Base-by-base conservation (phyloP, 2,888 invertebrate genomes). In the Synanthedon tipuliformis region DNA sequence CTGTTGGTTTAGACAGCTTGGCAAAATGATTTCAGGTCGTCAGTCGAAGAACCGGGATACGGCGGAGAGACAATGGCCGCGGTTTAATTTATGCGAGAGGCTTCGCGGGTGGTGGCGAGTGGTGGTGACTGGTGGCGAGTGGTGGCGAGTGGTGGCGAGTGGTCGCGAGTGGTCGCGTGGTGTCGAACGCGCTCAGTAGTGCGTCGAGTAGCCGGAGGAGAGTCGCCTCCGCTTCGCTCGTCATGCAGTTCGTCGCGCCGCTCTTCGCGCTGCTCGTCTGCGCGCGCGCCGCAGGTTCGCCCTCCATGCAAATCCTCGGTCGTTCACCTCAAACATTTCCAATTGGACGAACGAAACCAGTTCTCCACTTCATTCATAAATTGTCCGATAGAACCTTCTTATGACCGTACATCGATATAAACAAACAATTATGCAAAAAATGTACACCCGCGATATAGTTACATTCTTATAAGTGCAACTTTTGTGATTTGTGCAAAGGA, bases 291-390 rank as follows among this genome's bases (percentile, higher is more conserved):
- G 54, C 56, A 60, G 50, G n/a, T 34, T 27, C 62, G 61, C 63
- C 60, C 56, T 59, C 69, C 65, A 63, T 71, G 78, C 80, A 72
- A 78, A 77, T 69, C 63, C 62, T 64, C 75, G 84, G 82, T 76
- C 84, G 65, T 63, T 69, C 81, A 83, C 81, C 84, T 75, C 75
- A 66, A 61, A 64, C 60, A 60, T 60, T 62, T 64, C 61, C 58
- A 56, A 59, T 61, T 12, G 12, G 41, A 41, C 13, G 41, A 41
- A 13, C 41, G 41, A 5, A 41, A 45, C 45, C 12, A 15, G 45
- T 45, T 45, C 8, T 45, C 13, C 7, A 12, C 13, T 45, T 45
- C 45, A 45, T 45, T 45, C 45, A 45, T 45, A 15, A 45, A 45
- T 34, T 34, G 10, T 10, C 10, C 34, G 34, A 34, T 10, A 10